phyloP scores from a whole-genome alignment of 2,797 vertebrate genomes.

The Phoxinus dragarum region DNA sequence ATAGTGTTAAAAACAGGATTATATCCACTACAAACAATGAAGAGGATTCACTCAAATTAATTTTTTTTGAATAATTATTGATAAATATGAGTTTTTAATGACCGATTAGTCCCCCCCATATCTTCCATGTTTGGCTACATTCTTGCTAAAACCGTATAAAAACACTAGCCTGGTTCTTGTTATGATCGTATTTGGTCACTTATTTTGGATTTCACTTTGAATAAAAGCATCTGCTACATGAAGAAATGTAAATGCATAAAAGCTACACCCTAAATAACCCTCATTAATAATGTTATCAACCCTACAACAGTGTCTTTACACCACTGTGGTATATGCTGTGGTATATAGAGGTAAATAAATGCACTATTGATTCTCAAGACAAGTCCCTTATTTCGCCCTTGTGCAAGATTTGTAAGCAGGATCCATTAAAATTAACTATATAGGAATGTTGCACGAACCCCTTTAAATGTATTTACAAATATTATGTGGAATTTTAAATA shows the following conservation, averaged over 20 bases:
- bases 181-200: background rate
- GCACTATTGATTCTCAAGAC: background rate
- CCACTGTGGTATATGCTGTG: background rate
- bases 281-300: background rate
- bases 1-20: background rate
- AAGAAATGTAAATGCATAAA: background rate
- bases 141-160: background rate
- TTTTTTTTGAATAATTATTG: background rate
- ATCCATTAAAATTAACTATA: slow-evolving; percentile 13
- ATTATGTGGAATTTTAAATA: background rate
- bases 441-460: background rate
- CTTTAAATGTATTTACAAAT: background rate
- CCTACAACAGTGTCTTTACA: background rate
- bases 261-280: background rate
- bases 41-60: background rate
- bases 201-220: background rate
- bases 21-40: background rate
- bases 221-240: background rate
- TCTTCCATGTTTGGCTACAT: background rate
- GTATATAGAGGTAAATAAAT: background rate
- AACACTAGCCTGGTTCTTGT: background rate
- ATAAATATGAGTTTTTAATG: background rate
- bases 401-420: slow-evolving; percentile 26
- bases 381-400: background rate
- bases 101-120: background rate